A percentile compares a stretch with the other conserved stretches of the same genome.
Evolutionary conservation across 2,797 vertebrate species (phyloP).

Genomic region (Platyrinchus mystaceus): DNA sequence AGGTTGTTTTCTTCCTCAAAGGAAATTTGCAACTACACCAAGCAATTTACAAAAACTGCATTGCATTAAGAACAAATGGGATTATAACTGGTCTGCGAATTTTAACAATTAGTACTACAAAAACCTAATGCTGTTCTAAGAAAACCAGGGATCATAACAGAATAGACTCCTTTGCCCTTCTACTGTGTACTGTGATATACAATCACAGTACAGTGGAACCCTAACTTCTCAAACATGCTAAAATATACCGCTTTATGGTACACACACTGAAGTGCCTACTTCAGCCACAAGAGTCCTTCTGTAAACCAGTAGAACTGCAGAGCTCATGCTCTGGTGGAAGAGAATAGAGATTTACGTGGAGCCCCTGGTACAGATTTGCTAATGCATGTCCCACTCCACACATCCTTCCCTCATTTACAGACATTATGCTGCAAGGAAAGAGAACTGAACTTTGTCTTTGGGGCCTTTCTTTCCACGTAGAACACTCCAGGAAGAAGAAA

Average conservation of each 20-base stretch:
- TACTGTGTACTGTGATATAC: background rate
- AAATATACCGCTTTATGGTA: background rate
- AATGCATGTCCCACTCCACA: background rate
- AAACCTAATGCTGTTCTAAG: background rate
- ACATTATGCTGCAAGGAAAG: accelerated
- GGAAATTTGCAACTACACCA: background rate
- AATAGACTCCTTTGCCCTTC: background rate
- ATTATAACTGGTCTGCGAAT: background rate
- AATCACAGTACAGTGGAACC: background rate
- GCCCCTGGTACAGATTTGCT: background rate
- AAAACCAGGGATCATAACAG: background rate
- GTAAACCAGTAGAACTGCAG: background rate
- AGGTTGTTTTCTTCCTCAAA: background rate
- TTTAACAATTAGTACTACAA: background rate
- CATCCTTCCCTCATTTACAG: background rate
- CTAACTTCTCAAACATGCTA: background rate
- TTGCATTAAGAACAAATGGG: background rate
- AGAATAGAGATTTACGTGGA: accelerated
- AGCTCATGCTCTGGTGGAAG: background rate
- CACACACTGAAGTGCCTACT: background rate
- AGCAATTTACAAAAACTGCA: background rate
- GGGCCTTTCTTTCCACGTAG: background rate
- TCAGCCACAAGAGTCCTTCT: background rate
- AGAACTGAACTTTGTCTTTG: background rate
- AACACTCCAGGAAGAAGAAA: background rate